Evolutionary conservation across 2,888 invertebrate species (phyloP).

Genomic region (Drosophila ezoana): DNA sequence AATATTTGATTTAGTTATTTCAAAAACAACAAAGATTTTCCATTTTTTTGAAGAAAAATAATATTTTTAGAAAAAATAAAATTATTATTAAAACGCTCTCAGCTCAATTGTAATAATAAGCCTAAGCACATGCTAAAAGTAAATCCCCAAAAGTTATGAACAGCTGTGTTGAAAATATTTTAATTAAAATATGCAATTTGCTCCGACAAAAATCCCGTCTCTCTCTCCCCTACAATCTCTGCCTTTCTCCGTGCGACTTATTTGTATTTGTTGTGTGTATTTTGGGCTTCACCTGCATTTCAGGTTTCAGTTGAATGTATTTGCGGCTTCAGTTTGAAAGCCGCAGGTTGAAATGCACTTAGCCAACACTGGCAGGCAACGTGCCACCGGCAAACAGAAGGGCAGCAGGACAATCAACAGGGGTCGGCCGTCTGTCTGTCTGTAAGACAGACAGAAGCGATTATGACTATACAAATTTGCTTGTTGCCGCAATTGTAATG

Average conservation of each 20-base stretch:
- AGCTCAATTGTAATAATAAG: no score
- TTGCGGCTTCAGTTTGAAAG: conserved; percentile 49
- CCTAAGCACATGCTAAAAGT: no score
- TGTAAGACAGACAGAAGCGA: conserved; percentile 34
- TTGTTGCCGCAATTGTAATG: conserved; percentile 63
- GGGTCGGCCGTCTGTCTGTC: no score
- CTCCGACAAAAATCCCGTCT: neutral
- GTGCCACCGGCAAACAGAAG: conserved; percentile 8
- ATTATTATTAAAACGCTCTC: no score
- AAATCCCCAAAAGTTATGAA: neutral
- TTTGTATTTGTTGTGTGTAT: conserved; percentile 10
- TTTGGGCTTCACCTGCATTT: conserved; percentile 64
- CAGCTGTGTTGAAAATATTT: neutral
- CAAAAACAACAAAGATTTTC: no score
- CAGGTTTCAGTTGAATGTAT: conserved; percentile 37
- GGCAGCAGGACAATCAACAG: no score
- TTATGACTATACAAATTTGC: conserved; percentile 71
- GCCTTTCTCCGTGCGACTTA: no score
- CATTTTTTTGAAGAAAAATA: no score
- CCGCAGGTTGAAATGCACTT: conserved; percentile 62
- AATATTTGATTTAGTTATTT: no score
- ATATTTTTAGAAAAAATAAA: no score
- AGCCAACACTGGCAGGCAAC: conserved; percentile 21
- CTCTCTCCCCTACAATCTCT: neutral
- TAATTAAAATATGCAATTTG: conserved; percentile 8